Evolutionary conservation across 2,797 vertebrate genomes (phyloP), one percentile per base, ranked within the genome.

Genomic region (Anabas testudineus): DNA sequence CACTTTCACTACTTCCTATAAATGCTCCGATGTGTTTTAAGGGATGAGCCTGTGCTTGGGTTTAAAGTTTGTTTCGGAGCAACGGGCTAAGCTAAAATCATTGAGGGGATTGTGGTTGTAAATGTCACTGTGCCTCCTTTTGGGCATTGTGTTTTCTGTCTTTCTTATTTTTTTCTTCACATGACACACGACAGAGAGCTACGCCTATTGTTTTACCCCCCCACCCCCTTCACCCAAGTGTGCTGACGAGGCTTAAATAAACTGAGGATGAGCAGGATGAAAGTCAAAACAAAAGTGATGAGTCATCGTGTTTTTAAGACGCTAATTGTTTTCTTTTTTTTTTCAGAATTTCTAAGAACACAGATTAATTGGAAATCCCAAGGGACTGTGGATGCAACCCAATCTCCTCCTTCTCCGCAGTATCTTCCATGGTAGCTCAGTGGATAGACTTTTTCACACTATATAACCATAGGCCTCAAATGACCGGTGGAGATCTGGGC

Each of bases 71-170:
- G 54, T 57, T 66, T 43, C 1, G 7, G 43, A 26, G 21, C 56
- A 12, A 13, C 3, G 47, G 76, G 77, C 64, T 61, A 19, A 81
- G 79, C 87, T 78, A 41, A 71, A 72, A 45, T 65, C 84, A 76
- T 21, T 70, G 53, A 72, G 46, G 59, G 81, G 81, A 82, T 87
- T 80, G 74, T 49, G 69, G 24, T 41, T 75, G 72, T 76, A 89
- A 91, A 91, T 87, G 89, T 89, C 90, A 87, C 36, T 2, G 49
- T 2, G 14, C 69, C 48, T 62, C 62, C 78, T 76, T 22, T 39
- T 60, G 74, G 55, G 47, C 46, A 71, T 72, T 55, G 26, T 54
- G 39, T 52, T 37, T 28, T 63, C 32, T n/a, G 0, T n/a, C 3
- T 8, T 51, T 36, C 22, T 37, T 9, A n/a, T 13, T 21, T 48